These are phyloP conservation scores for Podarcis lilfordi DNA, from an alignment of 2,797 vertebrate species.

Conservation along the genomic window DNA sequence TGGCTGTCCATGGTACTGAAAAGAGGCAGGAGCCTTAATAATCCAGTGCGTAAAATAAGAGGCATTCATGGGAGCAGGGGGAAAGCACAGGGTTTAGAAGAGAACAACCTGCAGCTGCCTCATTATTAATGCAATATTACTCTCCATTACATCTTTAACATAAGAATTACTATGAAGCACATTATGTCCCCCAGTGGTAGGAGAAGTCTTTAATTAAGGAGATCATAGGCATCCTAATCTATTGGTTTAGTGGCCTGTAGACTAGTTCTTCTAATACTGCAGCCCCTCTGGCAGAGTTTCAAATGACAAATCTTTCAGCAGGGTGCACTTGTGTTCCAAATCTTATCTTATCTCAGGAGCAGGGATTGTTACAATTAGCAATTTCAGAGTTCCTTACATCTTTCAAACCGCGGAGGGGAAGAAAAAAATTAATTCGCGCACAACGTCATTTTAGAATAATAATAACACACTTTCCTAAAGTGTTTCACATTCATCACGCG, in stretches of 20 bases:
- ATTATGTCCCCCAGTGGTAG: constrained; percentile 9
- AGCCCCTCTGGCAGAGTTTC: constrained; percentile 53
- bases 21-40: constrained; percentile 6
- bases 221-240: background rate
- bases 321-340: constrained; percentile 39
- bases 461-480: constrained; percentile 75
- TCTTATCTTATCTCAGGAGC: constrained; percentile 63
- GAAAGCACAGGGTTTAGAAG: constrained; percentile 2
- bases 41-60: fast-evolving
- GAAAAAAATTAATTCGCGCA: constrained; percentile 76
- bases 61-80: background rate
- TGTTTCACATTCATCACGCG: constrained; percentile 72
- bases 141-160: constrained; percentile 20
- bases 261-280: constrained; percentile 30
- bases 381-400: constrained; percentile 70
- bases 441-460: constrained; percentile 80
- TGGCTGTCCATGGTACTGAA: background rate
- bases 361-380: constrained; percentile 70
- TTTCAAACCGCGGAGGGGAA: constrained; percentile 64
- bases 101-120: background rate
- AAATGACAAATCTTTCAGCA: constrained; percentile 52
- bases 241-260: constrained; percentile 45
- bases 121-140: constrained; percentile 3
- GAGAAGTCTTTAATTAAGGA: constrained; percentile 48
- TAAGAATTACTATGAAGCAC: constrained; percentile 16